A percentile compares a stretch with the other conserved stretches of the same genome.
phyloP scores from a whole-genome alignment of 2,113 vertebrate genomes.

The Acanthisitta chloris region DNA sequence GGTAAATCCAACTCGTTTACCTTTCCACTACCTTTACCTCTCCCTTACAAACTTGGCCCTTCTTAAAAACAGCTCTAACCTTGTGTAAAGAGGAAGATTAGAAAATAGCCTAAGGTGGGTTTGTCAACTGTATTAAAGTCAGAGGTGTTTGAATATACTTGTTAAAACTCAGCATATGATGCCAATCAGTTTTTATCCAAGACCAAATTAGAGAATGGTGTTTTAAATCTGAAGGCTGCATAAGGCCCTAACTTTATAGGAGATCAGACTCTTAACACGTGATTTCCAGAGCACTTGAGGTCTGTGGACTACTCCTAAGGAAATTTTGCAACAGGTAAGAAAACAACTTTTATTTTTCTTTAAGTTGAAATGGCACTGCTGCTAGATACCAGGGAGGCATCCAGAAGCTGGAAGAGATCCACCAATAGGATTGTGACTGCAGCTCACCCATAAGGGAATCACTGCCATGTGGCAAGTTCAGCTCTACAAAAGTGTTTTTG shows the following conservation, averaged over 20 bases:
- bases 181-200: neutral
- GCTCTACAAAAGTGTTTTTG: neutral
- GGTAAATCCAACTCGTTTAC: neutral
- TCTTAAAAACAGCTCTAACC: neutral
- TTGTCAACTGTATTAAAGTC: neutral
- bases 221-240: neutral
- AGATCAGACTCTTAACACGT: neutral
- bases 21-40: neutral
- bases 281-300: neutral
- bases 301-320: neutral
- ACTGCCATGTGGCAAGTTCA: neutral
- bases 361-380: neutral
- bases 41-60: neutral
- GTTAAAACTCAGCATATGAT: neutral
- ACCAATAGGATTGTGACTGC: neutral
- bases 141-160: neutral
- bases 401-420: neutral
- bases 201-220: neutral
- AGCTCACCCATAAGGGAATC: neutral
- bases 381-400: neutral
- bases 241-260: neutral
- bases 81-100: neutral
- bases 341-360: neutral
- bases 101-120: neutral
- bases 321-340: fast-evolving